A percentile compares a stretch with the other conserved stretches of the same genome.
These are phyloP conservation scores for Mya arenaria DNA, from an alignment of 1,140 invertebrate species.

Conservation along the genomic window DNA sequence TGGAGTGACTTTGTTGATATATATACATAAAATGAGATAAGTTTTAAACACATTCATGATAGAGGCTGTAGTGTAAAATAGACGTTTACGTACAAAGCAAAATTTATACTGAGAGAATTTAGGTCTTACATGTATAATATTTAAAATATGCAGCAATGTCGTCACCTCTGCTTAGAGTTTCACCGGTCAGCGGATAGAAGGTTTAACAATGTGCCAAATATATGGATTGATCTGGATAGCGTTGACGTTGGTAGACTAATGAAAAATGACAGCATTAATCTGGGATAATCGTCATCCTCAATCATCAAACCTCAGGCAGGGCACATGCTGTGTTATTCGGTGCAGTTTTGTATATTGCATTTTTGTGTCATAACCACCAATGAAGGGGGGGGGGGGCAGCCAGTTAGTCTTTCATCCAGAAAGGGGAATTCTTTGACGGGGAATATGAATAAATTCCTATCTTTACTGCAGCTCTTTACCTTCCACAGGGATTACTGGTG, in stretches of 20 bases:
- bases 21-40: slow-evolving; percentile 66
- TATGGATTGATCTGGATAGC: slow-evolving; percentile 65
- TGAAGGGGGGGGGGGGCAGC: slow-evolving; percentile 33
- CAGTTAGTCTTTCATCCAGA: slow-evolving; percentile 45
- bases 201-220: slow-evolving; percentile 61
- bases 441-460: slow-evolving; percentile 61
- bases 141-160: slow-evolving; percentile 65
- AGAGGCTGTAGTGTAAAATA: slow-evolving; percentile 73
- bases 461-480: slow-evolving; percentile 60
- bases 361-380: slow-evolving; percentile 30
- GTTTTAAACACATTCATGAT: slow-evolving; percentile 74
- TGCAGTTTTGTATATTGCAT: slow-evolving; percentile 66
- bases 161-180: slow-evolving; percentile 64
- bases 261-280: slow-evolving; percentile 75
- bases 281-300: slow-evolving; percentile 78
- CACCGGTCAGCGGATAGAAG: slow-evolving; percentile 66
- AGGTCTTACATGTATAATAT: slow-evolving; percentile 66
- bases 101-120: slow-evolving; percentile 75
- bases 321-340: slow-evolving; percentile 70
- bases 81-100: slow-evolving; percentile 70
- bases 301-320: slow-evolving; percentile 73
- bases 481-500: slow-evolving; percentile 67
- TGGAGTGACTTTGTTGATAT: slow-evolving; percentile 69
- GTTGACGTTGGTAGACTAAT: slow-evolving; percentile 65
- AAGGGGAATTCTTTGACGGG: slow-evolving; percentile 36